Evolutionary conservation across 2,888 invertebrate genomes (phyloP), one percentile per base, ranked within the genome.

Genomic region (Cartodere bifasciata): DNA sequence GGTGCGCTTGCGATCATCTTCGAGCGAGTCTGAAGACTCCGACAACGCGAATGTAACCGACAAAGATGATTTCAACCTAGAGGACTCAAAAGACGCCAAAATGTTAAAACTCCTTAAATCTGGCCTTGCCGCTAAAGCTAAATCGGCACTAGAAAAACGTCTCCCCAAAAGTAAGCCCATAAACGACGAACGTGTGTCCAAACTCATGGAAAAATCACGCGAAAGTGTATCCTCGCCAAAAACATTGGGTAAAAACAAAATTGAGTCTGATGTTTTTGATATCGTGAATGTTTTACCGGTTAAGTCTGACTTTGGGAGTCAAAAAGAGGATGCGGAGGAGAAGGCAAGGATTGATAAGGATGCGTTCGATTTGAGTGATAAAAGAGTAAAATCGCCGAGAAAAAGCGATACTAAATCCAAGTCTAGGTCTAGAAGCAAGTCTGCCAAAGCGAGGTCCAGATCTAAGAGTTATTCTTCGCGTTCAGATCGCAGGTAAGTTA

Each of bases 81-180:
- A 72, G 29, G 63, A 72, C 28, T 70, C 75, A 40, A 74, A 71
- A 44, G 82, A 83, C 48, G 53, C 81, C 40, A 68, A 70, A 46
- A 71, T 75, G 48, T 56, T 83, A 38, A 75, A 79, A 47, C 61
- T 71, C 38, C 53, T 76, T 5, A 74, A 75, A 44, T 67, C 72
- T 43, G 71, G 73, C 40, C 56, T 72, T 52, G 69, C 79, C 32
- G 67, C 78, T 37, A 79, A 83, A 56, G 82, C 83, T 2, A 78
- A 77, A 46, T 79, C 78, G 49, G 62, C 65, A 2, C 56, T 75
- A 32, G 73, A 74, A 38, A 71, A 71, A 49, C 72, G 67, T 43
- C 58, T 63, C 34, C 62, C 63, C 7, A 50, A 45, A 34, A 31
- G 20, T 7, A 31, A 37, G 34, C 31, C 37, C 12, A 23, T 25